Evolutionary conservation across 1,140 invertebrate species (phyloP).

Genomic region (Apolygus lucorum): DNA sequence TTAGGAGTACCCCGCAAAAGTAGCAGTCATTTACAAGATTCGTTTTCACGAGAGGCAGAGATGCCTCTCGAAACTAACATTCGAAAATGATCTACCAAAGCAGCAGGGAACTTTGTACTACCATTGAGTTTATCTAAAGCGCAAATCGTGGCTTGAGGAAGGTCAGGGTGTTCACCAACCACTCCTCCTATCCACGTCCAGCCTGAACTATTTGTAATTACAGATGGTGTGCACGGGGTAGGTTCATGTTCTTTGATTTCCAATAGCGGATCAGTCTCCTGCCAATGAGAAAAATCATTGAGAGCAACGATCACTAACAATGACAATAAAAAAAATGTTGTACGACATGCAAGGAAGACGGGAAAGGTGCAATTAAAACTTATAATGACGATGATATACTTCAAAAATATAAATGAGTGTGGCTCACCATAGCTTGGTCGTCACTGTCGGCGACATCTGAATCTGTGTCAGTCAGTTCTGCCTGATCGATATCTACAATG

Average conservation of each 20-base stretch:
- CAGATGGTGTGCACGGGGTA: constrained; percentile 9
- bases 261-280: constrained; percentile 21
- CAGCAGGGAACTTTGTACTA: no score
- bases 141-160: constrained; percentile 49
- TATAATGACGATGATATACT: background rate
- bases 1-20: no score
- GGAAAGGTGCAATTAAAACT: no score
- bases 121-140: constrained; percentile 66
- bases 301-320: no score
- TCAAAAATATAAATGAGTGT: background rate
- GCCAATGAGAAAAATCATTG: background rate
- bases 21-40: no score
- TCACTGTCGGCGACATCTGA: constrained; percentile 20
- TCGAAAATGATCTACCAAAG: no score
- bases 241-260: constrained; percentile 25
- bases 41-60: no score
- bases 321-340: no score
- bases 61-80: no score
- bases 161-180: constrained; percentile 47
- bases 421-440: constrained; percentile 6
- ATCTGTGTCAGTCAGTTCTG: constrained; percentile 26
- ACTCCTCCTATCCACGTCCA: constrained; percentile 76
- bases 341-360: no score
- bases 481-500: constrained; percentile 32
- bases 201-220: constrained; percentile 50